A percentile compares a stretch with the other conserved stretches of the same genome.
phyloP scores from a whole-genome alignment of 2,888 invertebrate genomes.

The Tenthredo distinguenda region DNA sequence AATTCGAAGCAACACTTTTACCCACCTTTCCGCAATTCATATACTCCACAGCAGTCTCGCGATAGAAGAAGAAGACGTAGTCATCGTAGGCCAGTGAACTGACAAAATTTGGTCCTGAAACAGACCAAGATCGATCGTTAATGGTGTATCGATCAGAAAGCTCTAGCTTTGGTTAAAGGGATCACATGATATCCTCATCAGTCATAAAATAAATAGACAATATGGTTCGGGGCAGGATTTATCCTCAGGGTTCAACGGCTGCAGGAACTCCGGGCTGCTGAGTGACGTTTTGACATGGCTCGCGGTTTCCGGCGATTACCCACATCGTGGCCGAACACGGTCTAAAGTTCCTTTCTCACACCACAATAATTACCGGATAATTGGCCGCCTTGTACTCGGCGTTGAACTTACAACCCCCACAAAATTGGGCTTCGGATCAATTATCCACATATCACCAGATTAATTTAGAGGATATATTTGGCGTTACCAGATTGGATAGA shows the following conservation, averaged over 20 bases:
- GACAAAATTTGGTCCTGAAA: constrained; percentile 92
- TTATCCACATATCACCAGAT: neutral
- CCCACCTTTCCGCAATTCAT: constrained; percentile 94
- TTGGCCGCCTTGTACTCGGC: constrained; percentile 17
- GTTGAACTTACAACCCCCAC: neutral
- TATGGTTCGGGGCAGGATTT: neutral
- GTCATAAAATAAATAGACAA: neutral
- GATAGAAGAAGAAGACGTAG: constrained; percentile 94
- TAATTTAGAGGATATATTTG: neutral
- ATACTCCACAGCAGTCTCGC: constrained; percentile 95
- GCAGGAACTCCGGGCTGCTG: neutral
- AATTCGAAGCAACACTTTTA: neutral
- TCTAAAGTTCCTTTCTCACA: neutral
- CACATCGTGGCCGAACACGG: constrained; percentile 9
- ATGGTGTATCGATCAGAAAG: neutral
- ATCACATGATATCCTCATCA: constrained; percentile 1
- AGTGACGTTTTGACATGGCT: constrained; percentile 30
- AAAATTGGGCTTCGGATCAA: constrained; percentile 23
- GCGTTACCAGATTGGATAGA: neutral
- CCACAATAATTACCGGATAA: constrained; percentile 22
- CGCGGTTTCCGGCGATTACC: constrained; percentile 20
- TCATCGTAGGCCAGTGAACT: constrained; percentile 92
- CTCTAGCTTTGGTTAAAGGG: neutral
- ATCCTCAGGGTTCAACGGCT: neutral
- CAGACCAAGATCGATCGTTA: constrained; percentile 55